These are phyloP conservation scores for Trogon melanurus DNA, from an alignment of 2,113 vertebrate genomes.

Conservation along the genomic window DNA sequence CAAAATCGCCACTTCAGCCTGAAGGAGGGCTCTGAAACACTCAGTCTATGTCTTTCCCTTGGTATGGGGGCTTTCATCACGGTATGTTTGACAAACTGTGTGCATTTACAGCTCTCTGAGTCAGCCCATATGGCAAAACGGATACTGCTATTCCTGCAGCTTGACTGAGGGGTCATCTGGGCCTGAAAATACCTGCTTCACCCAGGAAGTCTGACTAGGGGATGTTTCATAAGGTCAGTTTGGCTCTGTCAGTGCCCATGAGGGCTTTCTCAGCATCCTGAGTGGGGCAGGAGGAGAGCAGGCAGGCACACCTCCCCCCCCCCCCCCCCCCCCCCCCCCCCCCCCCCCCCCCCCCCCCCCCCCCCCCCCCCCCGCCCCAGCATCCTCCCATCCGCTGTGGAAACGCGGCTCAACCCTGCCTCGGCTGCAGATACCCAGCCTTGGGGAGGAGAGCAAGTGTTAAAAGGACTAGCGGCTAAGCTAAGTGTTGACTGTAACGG, in stretches of 20 bases:
- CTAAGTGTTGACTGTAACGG: slow-evolving; percentile 65
- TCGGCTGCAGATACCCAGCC: not conserved
- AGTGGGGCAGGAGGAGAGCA: not conserved
- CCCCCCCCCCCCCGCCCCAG: too few species aligned
- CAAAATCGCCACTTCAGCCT: not conserved
- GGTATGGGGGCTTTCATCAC: not conserved
- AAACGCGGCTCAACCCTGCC: rapidly evolving
- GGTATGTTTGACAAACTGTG: not conserved
- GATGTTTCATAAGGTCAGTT: rapidly evolving
- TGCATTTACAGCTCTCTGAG: not conserved
- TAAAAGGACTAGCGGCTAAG: not conserved
- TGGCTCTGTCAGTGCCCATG: rapidly evolving
- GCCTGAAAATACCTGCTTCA: not conserved
- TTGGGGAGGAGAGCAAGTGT: not conserved
- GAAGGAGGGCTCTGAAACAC: not conserved
- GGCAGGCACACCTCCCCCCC: not conserved
- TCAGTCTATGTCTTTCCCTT: not conserved
- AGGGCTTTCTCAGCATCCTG: not conserved
- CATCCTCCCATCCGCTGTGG: not conserved
- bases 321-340: too few species aligned
- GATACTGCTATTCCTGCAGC: not conserved
- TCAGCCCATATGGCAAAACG: not conserved
- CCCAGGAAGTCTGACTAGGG: not conserved
- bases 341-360: too few species aligned
- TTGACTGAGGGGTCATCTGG: not conserved